Evolutionary conservation across 2,888 invertebrate genomes (phyloP), one percentile per base, ranked within the genome.

Genomic region (Mechanitis messenoides): DNA sequence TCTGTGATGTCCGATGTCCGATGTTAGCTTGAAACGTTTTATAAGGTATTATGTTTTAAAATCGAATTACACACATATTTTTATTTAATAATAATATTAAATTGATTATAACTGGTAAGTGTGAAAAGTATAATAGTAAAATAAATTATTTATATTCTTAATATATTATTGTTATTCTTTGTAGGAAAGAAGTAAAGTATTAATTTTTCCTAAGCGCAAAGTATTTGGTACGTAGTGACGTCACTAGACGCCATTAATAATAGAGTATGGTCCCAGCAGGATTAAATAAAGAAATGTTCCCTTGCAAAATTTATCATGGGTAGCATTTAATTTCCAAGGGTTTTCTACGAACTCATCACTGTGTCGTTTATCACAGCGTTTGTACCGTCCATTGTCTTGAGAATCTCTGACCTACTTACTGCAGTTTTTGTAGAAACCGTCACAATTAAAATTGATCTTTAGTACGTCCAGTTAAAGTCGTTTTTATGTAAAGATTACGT

Each of bases 291-390:
- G 56, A 56, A 60, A 47, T 54, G 61, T 54, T 46, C 33, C 50
- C 54, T 33, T 47, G 55, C 47, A 58, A 71, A 76, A 81, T 85
- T 80, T 78, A 84, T 85, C 83, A 83, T 76, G 70, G 68, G 61
- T 59, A 70, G 67, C 77, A 78, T 81, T 81, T 83, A 84, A 84
- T 84, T 84, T 81, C 81, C 81, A 80, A 68, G 66, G 66, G 68
- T 67, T 68, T 69, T 70, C 69, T 65, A 61, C 76, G 79, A 73
- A 80, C 83, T 85, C 85, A 85, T 81, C 80, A 72, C 72, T 62
- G 71, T 73, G 77, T 81, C 84, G 79, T 85, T 85, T 82, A 84
- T 85, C 84, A 86, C 69, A 71, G 74, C 74, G 73, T 73, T 74
- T 71, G 73, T 72, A 71, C 72, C 71, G 65, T 68, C 73, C 74